phyloP scores from a whole-genome alignment of 2,113 vertebrate genomes.

The Ranitomeya imitator region DNA sequence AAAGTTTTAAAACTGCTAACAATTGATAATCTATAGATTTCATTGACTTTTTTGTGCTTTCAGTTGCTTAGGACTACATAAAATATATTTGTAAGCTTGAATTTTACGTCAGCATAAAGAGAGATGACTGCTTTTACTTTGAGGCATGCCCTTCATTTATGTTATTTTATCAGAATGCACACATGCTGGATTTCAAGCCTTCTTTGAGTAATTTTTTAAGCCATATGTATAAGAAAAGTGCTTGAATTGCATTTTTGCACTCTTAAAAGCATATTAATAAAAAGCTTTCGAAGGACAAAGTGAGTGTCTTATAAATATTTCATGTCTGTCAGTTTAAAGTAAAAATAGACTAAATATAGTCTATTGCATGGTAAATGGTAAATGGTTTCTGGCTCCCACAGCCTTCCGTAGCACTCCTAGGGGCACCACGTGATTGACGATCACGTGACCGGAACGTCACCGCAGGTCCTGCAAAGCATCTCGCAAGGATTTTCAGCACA shows the following conservation, averaged over 20 bases:
- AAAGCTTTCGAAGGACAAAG: not conserved
- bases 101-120: not conserved
- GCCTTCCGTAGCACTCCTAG: no score
- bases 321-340: not conserved
- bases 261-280: not conserved
- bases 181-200: not conserved
- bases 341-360: not conserved
- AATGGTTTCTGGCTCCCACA: no score
- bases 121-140: not conserved
- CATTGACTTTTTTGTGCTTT: not conserved
- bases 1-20: no score
- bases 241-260: not conserved
- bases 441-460: no score
- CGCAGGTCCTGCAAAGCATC: no score
- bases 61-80: not conserved
- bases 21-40: no score
- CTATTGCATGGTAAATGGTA: not conserved
- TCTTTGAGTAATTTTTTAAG: not conserved
- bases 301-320: not conserved
- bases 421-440: no score
- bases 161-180: not conserved
- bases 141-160: not conserved
- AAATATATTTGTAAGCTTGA: not conserved
- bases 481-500: no score
- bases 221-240: not conserved